These are phyloP conservation scores for Danaus melanippus DNA, from an alignment of 1,140 invertebrate genomes.

Conservation along the genomic window DNA sequence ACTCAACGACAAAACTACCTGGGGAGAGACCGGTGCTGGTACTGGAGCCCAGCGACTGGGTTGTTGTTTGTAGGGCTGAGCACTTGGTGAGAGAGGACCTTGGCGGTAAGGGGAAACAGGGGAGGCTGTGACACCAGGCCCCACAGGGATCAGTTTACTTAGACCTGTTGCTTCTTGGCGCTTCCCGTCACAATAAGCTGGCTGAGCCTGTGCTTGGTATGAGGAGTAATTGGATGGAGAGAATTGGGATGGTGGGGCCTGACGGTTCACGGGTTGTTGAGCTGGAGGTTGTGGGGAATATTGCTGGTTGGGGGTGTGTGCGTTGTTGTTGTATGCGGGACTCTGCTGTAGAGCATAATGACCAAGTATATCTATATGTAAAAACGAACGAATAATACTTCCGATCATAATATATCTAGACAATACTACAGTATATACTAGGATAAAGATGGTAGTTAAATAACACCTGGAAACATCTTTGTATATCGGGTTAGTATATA, in stretches of 20 bases:
- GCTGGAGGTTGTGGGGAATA: conserved; percentile 50
- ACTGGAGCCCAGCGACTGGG: conserved; percentile 61
- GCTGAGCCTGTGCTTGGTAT: conserved; percentile 56
- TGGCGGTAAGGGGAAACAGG: conserved; percentile 46
- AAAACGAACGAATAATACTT: too few species aligned
- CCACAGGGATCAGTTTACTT: conserved; percentile 62
- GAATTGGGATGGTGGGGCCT: conserved; percentile 32
- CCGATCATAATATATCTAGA: too few species aligned
- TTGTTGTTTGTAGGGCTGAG: conserved; percentile 61
- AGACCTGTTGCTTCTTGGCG: conserved; percentile 48
- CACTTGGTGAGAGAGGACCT: conserved; percentile 49
- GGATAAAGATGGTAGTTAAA: too few species aligned
- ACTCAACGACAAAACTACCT: conserved; percentile 38
- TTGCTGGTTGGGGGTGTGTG: conserved; percentile 54
- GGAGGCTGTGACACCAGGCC: conserved; percentile 44
- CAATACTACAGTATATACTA: conserved; percentile 11
- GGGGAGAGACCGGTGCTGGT: conserved; percentile 58
- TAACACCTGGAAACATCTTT: too few species aligned
- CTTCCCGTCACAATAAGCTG: conserved; percentile 44
- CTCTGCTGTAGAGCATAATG: conserved; percentile 54
- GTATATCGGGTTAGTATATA: too few species aligned
- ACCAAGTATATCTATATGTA: too few species aligned
- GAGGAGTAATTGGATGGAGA: conserved; percentile 30
- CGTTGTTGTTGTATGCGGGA: conserved; percentile 62
- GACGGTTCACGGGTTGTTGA: conserved; percentile 40